Percentiles rank a stretch among this genome's conserved stretches.
Evolutionary conservation across 53 echinoderm and acorn worm species (phyloP).

Genomic region (Temnopleurus reevesii): DNA sequence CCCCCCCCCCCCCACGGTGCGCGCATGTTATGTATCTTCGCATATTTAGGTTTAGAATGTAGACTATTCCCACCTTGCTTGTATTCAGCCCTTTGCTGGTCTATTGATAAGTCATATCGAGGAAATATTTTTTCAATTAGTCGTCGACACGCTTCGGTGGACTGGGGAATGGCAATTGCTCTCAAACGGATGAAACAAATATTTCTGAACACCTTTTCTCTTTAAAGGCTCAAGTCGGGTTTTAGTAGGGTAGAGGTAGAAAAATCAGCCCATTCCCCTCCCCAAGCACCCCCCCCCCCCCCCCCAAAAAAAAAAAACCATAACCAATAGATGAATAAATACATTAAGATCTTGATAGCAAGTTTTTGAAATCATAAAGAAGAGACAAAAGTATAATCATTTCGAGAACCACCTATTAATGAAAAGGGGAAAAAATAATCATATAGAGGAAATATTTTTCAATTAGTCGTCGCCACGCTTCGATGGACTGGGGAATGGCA

Average conservation of each 20-base stretch:
- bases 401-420: too few relatives aligned
- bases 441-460: slow-evolving; percentile 33
- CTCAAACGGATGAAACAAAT: background rate
- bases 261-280: background rate
- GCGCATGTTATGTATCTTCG: too few relatives aligned
- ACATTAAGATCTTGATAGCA: too few relatives aligned
- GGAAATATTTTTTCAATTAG: slow-evolving; percentile 47
- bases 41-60: background rate
- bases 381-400: too few relatives aligned
- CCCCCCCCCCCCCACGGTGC: too few relatives aligned
- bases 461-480: slow-evolving; percentile 26
- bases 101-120: slow-evolving; percentile 20
- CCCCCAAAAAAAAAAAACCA: too few relatives aligned
- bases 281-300: background rate
- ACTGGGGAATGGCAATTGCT: slow-evolving; percentile 4
- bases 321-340: too few relatives aligned
- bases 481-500: background rate
- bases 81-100: background rate
- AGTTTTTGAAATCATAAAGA: too few relatives aligned
- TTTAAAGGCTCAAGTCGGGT: background rate
- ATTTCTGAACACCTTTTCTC: background rate
- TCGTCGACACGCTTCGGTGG: background rate
- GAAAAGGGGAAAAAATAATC: too few relatives aligned
- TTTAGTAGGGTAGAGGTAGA: background rate
- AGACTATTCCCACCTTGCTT: background rate